Evolutionary conservation across 2,888 invertebrate species (phyloP).

Genomic region (Ophioninae sp.): DNA sequence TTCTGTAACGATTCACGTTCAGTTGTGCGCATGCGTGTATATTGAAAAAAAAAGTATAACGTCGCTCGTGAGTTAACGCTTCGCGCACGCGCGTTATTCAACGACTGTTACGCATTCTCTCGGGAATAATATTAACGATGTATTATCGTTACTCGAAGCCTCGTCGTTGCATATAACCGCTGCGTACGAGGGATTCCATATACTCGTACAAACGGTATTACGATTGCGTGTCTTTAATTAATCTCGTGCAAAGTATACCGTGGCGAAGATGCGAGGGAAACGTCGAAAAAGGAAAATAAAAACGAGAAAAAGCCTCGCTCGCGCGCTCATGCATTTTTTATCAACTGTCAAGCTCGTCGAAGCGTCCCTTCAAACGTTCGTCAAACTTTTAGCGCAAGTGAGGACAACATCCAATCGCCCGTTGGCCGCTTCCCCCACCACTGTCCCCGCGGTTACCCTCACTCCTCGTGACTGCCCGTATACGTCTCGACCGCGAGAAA

Average conservation of each 20-base stretch:
- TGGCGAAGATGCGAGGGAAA: neutral
- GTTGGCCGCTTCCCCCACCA: neutral
- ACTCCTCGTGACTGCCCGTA: neutral
- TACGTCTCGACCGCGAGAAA: neutral
- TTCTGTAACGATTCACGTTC: conserved; percentile 24
- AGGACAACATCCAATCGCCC: neutral
- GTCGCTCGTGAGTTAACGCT: conserved; percentile 38
- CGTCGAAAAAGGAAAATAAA: neutral
- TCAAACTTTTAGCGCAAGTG: neutral
- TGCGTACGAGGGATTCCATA: neutral
- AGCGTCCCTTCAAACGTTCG: neutral
- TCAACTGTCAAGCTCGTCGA: neutral
- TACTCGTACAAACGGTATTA: conserved; percentile 22
- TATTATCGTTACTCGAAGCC: conserved; percentile 22
- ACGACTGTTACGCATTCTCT: conserved; percentile 23
- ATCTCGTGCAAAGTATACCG: neutral
- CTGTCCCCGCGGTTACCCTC: neutral
- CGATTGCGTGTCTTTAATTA: conserved; percentile 23
- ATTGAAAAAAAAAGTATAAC: conserved; percentile 11
- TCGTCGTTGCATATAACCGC: conserved; percentile 2
- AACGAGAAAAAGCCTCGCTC: neutral
- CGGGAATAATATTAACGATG: conserved; percentile 9
- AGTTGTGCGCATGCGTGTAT: neutral
- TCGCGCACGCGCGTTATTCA: conserved; percentile 44
- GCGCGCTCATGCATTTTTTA: conserved; percentile 1